Evolutionary conservation across 2,113 vertebrate species (phyloP).

Genomic region (Labeo catla): DNA sequence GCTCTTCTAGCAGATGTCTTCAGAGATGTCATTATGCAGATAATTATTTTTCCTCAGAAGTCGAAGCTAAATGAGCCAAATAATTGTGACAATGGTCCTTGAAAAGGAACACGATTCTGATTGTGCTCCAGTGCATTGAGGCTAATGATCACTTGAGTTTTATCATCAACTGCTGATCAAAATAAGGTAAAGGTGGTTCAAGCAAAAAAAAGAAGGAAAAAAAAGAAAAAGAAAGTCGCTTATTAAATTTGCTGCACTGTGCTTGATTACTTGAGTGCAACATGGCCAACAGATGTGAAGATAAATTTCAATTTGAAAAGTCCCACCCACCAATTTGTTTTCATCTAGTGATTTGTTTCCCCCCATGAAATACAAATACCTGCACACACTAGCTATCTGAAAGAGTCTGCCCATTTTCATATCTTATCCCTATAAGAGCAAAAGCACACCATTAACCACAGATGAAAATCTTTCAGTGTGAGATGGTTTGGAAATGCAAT

Average conservation of each 20-base stretch:
- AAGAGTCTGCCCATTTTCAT: constrained; percentile 3
- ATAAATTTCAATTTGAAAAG: background rate
- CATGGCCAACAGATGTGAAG: background rate
- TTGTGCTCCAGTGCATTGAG: background rate
- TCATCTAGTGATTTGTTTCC: background rate
- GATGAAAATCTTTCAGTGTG: constrained; percentile 32
- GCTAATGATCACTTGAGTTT: background rate
- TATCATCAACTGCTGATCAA: background rate
- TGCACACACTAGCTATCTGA: background rate
- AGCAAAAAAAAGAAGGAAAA: background rate
- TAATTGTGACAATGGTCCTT: background rate
- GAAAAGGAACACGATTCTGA: background rate
- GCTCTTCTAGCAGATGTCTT: background rate
- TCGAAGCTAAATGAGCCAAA: constrained; percentile 5
- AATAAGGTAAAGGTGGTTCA: background rate
- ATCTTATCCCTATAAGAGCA: background rate
- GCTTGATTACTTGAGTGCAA: background rate
- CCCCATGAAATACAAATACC: background rate
- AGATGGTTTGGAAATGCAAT: constrained; percentile 39
- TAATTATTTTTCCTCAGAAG: constrained; percentile 1
- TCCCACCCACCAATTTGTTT: background rate
- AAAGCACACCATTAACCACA: constrained; percentile 25
- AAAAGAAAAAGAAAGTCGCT: background rate
- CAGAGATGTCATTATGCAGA: background rate
- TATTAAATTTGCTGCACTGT: background rate